These are phyloP conservation scores for Spermophilus dauricus DNA, from an alignment of 2,113 vertebrate species.

Conservation along the genomic window DNA sequence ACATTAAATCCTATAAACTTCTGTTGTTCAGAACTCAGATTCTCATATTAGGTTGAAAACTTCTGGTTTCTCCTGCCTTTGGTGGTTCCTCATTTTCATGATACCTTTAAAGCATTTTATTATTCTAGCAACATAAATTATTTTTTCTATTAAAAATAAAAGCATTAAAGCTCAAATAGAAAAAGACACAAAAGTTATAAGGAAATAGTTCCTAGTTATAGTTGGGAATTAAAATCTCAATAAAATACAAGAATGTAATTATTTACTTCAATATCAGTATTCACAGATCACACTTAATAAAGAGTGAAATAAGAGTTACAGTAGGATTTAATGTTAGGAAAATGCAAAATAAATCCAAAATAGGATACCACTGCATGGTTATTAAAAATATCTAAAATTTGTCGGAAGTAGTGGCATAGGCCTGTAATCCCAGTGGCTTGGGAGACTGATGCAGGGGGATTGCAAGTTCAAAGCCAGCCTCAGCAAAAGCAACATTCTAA, in stretches of 20 bases:
- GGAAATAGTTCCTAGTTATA: background rate
- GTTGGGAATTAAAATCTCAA: background rate
- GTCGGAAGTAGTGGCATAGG: too few species aligned
- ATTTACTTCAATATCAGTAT: background rate
- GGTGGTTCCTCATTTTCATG: background rate
- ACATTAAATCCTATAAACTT: background rate
- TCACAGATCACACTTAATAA: background rate
- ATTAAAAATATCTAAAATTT: background rate
- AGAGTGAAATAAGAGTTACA: background rate
- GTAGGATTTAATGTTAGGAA: background rate
- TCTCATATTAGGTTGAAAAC: background rate
- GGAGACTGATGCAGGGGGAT: too few species aligned
- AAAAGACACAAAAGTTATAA: background rate
- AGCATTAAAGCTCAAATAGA: background rate
- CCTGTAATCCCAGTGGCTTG: too few species aligned
- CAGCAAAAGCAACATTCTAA: too few species aligned
- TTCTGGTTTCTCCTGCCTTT: background rate
- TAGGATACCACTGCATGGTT: too few species aligned
- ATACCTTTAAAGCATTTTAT: background rate
- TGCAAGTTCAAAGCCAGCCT: too few species aligned
- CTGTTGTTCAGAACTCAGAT: background rate
- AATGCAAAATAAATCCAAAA: constrained; percentile 8
- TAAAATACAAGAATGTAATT: background rate
- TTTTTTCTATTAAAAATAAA: background rate
- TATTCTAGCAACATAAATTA: background rate